Evolutionary conservation across 2,888 invertebrate genomes (phyloP).

Genomic region (Drosophila anomalata): DNA sequence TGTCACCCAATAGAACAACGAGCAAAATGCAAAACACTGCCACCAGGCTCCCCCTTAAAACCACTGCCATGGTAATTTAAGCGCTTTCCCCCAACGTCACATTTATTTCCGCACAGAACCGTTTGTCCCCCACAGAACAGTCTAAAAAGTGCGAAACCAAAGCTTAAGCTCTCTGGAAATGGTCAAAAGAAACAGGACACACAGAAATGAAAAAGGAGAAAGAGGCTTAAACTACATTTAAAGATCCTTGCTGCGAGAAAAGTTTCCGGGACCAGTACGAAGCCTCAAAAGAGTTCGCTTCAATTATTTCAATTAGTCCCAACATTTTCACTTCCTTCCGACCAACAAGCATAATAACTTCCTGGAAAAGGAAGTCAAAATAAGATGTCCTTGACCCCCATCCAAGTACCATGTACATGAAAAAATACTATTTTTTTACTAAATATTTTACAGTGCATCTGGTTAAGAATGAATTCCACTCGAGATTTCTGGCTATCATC

Average conservation of each 20-base stretch:
- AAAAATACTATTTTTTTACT: background rate
- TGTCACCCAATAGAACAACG: constrained; percentile 44
- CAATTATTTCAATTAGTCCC: constrained; percentile 37
- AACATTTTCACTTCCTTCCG: constrained; percentile 36
- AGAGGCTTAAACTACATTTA: constrained; percentile 4
- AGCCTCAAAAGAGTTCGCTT: constrained; percentile 12
- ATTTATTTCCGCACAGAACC: constrained; percentile 12
- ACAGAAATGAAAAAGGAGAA: background rate
- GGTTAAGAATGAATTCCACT: background rate
- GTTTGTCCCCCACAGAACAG: constrained; percentile 14
- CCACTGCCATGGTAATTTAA: constrained; percentile 53
- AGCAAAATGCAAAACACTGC: constrained; percentile 53
- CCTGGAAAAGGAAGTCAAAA: constrained; percentile 4
- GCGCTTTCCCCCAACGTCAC: constrained; percentile 29
- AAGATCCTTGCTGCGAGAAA: constrained; percentile 17
- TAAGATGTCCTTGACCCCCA: constrained; percentile 18
- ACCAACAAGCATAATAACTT: constrained; percentile 23
- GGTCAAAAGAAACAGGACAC: background rate
- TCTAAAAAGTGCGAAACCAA: constrained; percentile 37
- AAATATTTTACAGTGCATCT: background rate
- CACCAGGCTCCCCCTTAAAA: constrained; percentile 11
- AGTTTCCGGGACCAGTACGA: background rate
- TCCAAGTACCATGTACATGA: background rate
- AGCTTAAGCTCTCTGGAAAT: constrained; percentile 31
- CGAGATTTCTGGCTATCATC: constrained; percentile 15